A percentile compares a stretch with the other conserved stretches of the same genome.
These are phyloP conservation scores for Plebejus argus DNA, from an alignment of 2,888 invertebrate genomes.

Conservation along the genomic window DNA sequence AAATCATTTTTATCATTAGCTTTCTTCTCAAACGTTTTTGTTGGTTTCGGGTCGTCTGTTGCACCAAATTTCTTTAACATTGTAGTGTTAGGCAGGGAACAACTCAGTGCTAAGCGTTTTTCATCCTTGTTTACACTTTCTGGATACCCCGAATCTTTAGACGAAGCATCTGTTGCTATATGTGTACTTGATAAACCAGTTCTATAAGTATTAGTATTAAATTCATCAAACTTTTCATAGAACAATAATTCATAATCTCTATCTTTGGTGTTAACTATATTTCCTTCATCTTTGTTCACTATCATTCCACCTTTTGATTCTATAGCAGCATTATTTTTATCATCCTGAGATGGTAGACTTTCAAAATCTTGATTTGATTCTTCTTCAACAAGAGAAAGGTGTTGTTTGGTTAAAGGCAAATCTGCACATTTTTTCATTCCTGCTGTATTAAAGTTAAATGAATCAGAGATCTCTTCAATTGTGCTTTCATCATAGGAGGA, in stretches of 20 bases:
- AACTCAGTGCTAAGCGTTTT: conserved; percentile 55
- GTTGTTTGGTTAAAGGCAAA: conserved; percentile 63
- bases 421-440: conserved; percentile 63
- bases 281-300: conserved; percentile 36
- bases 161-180: conserved; percentile 65
- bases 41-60: conserved; percentile 55
- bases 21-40: conserved; percentile 66
- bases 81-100: conserved; percentile 61
- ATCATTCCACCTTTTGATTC: conserved; percentile 27
- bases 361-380: conserved; percentile 75
- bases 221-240: conserved; percentile 64
- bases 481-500: conserved; percentile 57
- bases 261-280: conserved; percentile 43
- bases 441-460: conserved; percentile 53
- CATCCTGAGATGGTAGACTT: conserved; percentile 61
- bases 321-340: neutral
- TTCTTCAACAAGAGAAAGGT: conserved; percentile 75
- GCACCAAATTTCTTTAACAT: conserved; percentile 53
- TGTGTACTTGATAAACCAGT: conserved; percentile 64
- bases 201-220: conserved; percentile 51
- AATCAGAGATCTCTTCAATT: conserved; percentile 46
- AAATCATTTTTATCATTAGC: conserved; percentile 55
- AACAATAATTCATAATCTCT: conserved; percentile 64
- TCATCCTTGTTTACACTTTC: conserved; percentile 67
- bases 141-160: conserved; percentile 73